Conservation (phyloP, 2,113 vertebrate species). For the Craseonycteris thonglongyai region DNA sequence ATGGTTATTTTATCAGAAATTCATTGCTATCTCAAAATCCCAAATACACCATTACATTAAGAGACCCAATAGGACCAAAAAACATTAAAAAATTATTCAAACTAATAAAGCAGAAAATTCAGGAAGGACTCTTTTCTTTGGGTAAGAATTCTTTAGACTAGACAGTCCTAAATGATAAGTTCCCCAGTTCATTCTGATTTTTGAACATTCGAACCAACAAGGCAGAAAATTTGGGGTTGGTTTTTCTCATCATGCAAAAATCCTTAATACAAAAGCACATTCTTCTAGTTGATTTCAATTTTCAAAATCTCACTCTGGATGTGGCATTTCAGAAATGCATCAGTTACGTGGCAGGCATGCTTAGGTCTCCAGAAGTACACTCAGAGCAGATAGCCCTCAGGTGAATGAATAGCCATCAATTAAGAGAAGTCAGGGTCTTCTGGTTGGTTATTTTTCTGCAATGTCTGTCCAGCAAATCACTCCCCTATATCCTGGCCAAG, state of each 20-base stretch:
- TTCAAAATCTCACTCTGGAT: background rate
- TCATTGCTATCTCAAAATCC: constrained; percentile 38
- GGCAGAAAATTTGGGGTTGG: background rate
- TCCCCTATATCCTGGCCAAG: background rate
- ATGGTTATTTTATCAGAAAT: constrained; percentile 29
- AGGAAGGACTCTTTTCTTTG: constrained; percentile 15
- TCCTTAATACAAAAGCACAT: background rate
- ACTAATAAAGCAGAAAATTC: constrained; percentile 32
- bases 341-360: background rate
- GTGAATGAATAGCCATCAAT: background rate
- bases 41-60: constrained; percentile 12
- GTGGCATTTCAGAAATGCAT: background rate
- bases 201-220: constrained; percentile 24
- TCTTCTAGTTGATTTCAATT: background rate
- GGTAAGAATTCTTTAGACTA: background rate
- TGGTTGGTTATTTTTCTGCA: background rate
- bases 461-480: background rate
- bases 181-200: background rate
- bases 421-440: background rate
- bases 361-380: background rate
- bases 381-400: background rate
- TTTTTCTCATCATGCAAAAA: constrained; percentile 17
- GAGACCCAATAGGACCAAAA: background rate
- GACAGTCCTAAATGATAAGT: background rate
- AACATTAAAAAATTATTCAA: no score